Conservation (phyloP, 1,140 invertebrate genomes). For the Hyles euphorbiae region DNA sequence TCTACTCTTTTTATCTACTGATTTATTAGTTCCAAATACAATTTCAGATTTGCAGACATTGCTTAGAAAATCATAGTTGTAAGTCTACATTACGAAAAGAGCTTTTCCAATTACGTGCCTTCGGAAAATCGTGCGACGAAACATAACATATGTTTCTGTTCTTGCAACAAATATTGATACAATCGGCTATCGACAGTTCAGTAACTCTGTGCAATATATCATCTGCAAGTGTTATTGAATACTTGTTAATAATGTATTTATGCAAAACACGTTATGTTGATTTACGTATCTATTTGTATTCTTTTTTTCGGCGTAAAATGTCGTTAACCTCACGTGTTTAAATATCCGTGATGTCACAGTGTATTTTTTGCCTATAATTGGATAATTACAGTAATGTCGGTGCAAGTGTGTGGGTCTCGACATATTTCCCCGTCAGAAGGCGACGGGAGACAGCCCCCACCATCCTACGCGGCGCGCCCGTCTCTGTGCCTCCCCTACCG, state of each 20-base stretch:
- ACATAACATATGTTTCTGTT: no score
- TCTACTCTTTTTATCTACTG: conserved; percentile 50
- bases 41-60: conserved; percentile 2
- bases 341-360: conserved; percentile 10
- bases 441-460: conserved; percentile 19
- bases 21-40: conserved; percentile 29
- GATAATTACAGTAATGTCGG: conserved; percentile 70
- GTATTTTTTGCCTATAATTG: conserved; percentile 45
- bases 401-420: conserved; percentile 48
- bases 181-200: no score
- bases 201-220: no score
- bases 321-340: conserved; percentile 14
- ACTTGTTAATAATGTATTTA: conserved; percentile 5
- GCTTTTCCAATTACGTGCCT: no score
- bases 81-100: no score
- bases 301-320: conserved; percentile 9
- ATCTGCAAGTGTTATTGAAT: background rate
- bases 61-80: background rate
- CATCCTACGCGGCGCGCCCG: conserved; percentile 12
- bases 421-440: conserved; percentile 43
- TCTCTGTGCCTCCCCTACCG: conserved; percentile 40
- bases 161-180: no score
- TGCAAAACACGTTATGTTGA: conserved; percentile 2
- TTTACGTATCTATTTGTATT: conserved; percentile 4
- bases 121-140: no score